Evolutionary conservation across 1,140 invertebrate species (phyloP).

Genomic region (Camponotus vicinus): DNA sequence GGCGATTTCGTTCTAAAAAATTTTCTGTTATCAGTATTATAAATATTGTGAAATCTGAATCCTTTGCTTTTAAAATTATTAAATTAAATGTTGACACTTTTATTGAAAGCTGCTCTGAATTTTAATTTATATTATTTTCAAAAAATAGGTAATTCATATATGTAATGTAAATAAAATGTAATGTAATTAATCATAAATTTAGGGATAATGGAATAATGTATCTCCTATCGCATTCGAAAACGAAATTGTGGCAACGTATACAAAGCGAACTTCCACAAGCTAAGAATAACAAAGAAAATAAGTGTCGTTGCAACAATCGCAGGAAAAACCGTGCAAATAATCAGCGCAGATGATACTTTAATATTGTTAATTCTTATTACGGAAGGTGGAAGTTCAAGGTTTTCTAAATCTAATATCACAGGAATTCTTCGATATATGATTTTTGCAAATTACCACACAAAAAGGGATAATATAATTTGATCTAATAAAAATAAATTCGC

Average conservation of each 20-base stretch:
- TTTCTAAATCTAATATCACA: background rate
- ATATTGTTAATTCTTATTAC: background rate
- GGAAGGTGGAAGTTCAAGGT: conserved; percentile 1
- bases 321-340: conserved; percentile 40
- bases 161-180: background rate
- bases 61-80: background rate
- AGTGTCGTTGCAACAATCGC: conserved; percentile 50
- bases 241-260: conserved; percentile 64
- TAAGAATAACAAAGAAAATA: conserved; percentile 13
- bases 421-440: background rate
- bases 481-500: conserved; percentile 45
- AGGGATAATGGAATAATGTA: conserved; percentile 70
- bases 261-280: conserved; percentile 63
- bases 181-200: conserved; percentile 5
- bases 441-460: background rate
- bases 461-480: background rate
- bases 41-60: background rate
- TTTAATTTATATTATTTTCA: background rate
- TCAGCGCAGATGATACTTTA: background rate
- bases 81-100: background rate
- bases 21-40: background rate
- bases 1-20: background rate
- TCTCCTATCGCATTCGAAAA: conserved; percentile 55
- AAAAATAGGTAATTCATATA: background rate
- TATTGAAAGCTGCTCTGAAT: background rate